Evolutionary conservation across 1,140 invertebrate genomes (phyloP).

Genomic region (Halyomorpha halys): DNA sequence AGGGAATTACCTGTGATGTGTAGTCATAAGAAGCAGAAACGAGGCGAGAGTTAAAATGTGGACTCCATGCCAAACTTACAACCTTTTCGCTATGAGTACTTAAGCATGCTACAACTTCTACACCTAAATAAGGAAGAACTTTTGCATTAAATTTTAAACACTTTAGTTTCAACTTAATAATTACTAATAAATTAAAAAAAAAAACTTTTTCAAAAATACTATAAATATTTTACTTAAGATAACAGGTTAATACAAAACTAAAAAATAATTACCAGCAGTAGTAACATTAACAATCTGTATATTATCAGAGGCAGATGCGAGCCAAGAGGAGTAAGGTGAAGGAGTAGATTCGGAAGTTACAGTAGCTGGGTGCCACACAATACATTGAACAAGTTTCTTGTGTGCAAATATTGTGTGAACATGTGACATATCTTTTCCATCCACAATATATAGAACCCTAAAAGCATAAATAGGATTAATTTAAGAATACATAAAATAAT

Average conservation of each 20-base stretch:
- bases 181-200: background rate
- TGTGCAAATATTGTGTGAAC: slow-evolving; percentile 36
- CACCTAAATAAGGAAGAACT: slow-evolving; percentile 8
- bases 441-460: slow-evolving; percentile 30
- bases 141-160: too few species aligned
- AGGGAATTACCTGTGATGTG: slow-evolving; percentile 49
- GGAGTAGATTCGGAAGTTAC: slow-evolving; percentile 34
- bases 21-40: slow-evolving; percentile 56
- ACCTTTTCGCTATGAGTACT: slow-evolving; percentile 48
- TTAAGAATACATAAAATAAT: too few species aligned
- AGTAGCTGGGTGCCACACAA: slow-evolving; percentile 41
- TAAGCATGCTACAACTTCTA: slow-evolving; percentile 39
- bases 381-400: slow-evolving; percentile 40
- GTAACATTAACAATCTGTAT: slow-evolving; percentile 38
- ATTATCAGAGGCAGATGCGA: slow-evolving; percentile 41
- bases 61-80: slow-evolving; percentile 58
- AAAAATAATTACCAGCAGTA: background rate
- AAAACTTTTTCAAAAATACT: background rate
- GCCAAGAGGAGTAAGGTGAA: slow-evolving; percentile 36
- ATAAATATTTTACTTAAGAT: background rate
- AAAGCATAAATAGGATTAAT: background rate
- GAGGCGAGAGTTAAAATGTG: slow-evolving; percentile 53
- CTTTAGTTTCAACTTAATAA: too few species aligned
- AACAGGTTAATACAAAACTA: background rate
- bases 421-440: slow-evolving; percentile 28